Percentiles rank a stretch among this genome's conserved stretches.
Evolutionary conservation across 2,113 vertebrate genomes (phyloP).

Genomic region (Muntiacus muntjak): DNA sequence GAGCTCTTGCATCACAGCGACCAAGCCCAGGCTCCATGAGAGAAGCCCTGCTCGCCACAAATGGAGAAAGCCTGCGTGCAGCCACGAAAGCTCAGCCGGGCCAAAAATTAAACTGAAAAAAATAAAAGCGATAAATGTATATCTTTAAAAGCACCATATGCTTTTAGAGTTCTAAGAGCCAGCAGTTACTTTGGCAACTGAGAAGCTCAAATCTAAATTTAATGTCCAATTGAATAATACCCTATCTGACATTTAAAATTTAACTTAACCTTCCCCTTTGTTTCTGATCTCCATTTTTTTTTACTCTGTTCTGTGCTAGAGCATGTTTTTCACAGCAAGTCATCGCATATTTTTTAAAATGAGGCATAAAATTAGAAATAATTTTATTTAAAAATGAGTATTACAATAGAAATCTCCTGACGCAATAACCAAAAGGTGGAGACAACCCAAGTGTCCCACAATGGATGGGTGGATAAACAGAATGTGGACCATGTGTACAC

Average conservation of each 20-base stretch:
- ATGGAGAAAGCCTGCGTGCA: not conserved
- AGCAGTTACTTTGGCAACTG: not conserved
- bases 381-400: not conserved
- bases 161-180: not conserved
- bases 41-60: not conserved
- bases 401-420: not conserved
- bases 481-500: rapidly evolving
- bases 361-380: not conserved
- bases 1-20: not conserved
- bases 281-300: not conserved
- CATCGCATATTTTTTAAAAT: not conserved
- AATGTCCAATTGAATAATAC: not conserved
- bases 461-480: rapidly evolving
- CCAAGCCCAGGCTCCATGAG: rapidly evolving
- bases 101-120: not conserved
- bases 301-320: not conserved
- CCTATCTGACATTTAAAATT: not conserved
- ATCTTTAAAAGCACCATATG: not conserved
- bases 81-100: rapidly evolving
- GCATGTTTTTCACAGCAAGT: not conserved
- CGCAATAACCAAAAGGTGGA: no score
- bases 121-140: not conserved
- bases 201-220: not conserved
- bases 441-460: rapidly evolving
- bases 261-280: not conserved